Evolutionary conservation across 1,140 invertebrate species (phyloP).

Genomic region (Orchestia grillus): DNA sequence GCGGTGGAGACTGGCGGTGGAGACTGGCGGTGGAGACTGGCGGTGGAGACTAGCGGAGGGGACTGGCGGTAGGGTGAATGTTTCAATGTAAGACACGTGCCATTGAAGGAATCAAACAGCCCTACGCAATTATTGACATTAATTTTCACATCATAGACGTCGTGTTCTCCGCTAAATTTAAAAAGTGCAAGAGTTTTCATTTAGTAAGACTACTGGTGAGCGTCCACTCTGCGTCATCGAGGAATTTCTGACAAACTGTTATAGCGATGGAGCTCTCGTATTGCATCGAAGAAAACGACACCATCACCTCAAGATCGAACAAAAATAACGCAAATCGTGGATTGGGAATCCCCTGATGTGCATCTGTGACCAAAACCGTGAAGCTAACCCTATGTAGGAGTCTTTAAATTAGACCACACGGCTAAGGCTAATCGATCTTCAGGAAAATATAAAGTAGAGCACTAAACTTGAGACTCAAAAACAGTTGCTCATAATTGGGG

Average conservation of each 20-base stretch:
- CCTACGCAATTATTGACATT: background rate
- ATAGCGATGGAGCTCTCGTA: background rate
- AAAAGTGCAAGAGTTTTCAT: background rate
- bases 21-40: too few species aligned
- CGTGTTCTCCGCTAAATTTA: background rate
- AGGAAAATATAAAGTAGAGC: background rate
- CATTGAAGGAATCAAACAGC: too few species aligned
- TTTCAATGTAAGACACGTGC: too few species aligned
- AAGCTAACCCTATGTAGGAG: background rate
- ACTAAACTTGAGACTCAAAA: background rate
- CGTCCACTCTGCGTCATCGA: background rate
- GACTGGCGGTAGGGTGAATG: too few species aligned
- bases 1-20: too few species aligned
- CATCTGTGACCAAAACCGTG: background rate
- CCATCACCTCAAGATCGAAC: background rate
- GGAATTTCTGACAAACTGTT: background rate
- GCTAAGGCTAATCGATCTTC: background rate
- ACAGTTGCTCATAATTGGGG: slow-evolving; percentile 25
- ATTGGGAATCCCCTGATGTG: background rate
- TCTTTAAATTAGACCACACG: background rate
- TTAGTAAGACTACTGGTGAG: background rate
- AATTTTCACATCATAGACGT: background rate
- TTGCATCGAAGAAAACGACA: background rate
- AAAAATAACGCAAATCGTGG: background rate
- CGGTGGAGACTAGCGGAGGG: too few species aligned